Base-by-base conservation (phyloP, 1,140 invertebrate genomes). In the Drosophila suzukii region DNA sequence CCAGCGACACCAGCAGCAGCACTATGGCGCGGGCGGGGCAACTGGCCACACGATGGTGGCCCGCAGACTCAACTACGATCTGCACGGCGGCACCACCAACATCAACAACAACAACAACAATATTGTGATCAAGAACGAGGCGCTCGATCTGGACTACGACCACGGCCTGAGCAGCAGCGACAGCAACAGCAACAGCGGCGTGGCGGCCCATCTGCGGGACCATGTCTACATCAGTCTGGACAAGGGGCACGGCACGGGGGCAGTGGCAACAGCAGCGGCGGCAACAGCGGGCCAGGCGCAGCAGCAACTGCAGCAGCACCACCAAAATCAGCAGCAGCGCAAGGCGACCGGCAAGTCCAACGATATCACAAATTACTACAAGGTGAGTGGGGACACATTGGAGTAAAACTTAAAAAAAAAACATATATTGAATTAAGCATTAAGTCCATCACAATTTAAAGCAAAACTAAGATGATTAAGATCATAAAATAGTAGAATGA, bases 201-300 rank as follows among this genome's bases (percentile, higher is more conserved):
- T 89, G n/a, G 84, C 85, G 27, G 79, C 88, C 54, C 96, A 97
- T 93, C 94, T 97, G 68, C 94, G 97, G 68, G 96, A 97, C 93
- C 96, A 97, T 91, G 96, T 96, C 63, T 97, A 88, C 47, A 81
- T 81, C 63, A 82, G 75, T 72, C 75, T 96, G 96, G 84, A 76
- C 32, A 85, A 81, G 56, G 30, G 71, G 92, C 95, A 60, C 70
- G 76, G 92, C 93, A 75, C 92, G 61, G 67, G 81, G 55, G 71
- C 86, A 34, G 66, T 74, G 30, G 67, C 83, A 53, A 70, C 92
- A 36, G 92, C 93, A 78, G 93, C 93, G 56, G n/a, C 84, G 27
- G 36, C 92, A 44, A 47, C 86, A 61, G 92, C 75, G 62, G 74
- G 71, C 34, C 73, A 72, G n/a, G 68, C 46, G 91, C 83, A 58